Percentiles rank a stretch among this genome's conserved stretches.
Conservation (phyloP, 2,113 vertebrate species). For the Oreotrochilus melanogaster region DNA sequence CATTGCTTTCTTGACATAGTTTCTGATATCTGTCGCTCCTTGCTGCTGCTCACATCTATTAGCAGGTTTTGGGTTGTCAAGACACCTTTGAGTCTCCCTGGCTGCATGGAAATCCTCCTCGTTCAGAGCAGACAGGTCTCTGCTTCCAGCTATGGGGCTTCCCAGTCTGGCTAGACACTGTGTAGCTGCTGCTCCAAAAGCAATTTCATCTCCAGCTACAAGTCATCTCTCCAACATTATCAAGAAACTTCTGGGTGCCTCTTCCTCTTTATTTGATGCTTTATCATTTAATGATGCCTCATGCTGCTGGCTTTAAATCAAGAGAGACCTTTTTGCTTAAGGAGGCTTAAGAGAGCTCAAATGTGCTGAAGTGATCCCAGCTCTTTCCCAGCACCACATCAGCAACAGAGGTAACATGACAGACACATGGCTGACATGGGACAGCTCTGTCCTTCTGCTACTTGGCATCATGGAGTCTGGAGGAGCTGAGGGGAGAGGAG, state of each 20-base stretch:
- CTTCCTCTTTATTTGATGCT: not conserved
- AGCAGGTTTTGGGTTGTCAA: constrained; percentile 24
- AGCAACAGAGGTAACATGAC: not conserved
- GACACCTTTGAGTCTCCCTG: not conserved
- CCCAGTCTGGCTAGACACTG: not conserved
- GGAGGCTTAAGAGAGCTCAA: not conserved
- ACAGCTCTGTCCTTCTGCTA: not conserved
- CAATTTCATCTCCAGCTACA: not conserved
- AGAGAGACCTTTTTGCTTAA: not conserved
- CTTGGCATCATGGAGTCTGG: not conserved
- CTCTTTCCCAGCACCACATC: not conserved
- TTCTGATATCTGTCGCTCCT: constrained; percentile 25
- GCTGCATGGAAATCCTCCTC: not conserved
- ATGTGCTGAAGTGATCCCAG: not conserved
- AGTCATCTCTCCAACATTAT: not conserved
- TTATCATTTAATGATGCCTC: not conserved
- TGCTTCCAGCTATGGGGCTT: not conserved
- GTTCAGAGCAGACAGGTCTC: not conserved
- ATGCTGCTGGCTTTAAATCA: not conserved
- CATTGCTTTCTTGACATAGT: constrained; percentile 47
- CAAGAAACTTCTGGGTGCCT: not conserved
- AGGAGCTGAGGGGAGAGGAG: not conserved
- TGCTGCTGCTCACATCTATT: not conserved
- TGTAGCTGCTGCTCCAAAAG: not conserved
- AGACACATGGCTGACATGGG: not conserved